These are phyloP conservation scores for Micromesistius poutassou DNA, from an alignment of 2,797 vertebrate species.

Conservation along the genomic window DNA sequence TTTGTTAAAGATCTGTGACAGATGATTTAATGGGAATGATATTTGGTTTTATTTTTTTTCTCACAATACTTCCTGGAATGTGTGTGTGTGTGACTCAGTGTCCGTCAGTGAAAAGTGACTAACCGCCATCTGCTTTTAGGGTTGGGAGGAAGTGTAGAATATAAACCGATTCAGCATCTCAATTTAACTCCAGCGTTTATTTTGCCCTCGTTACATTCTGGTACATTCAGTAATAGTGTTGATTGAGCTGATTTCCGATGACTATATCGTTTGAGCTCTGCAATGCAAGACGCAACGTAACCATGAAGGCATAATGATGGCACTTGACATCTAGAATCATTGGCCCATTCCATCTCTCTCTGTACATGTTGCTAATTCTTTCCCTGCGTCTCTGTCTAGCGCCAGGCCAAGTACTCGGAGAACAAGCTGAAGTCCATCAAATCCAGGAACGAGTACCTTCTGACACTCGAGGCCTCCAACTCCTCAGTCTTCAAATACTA, in stretches of 20 bases:
- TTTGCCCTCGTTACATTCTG: neutral
- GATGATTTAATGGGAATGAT: conserved; percentile 25
- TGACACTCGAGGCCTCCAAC: conserved; percentile 96
- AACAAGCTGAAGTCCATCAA: conserved; percentile 99
- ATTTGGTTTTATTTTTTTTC: conserved; percentile 20
- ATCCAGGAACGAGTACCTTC: conserved; percentile 95
- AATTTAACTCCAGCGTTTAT: conserved; percentile 31
- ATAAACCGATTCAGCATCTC: conserved; percentile 22
- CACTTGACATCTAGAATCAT: conserved; percentile 39
- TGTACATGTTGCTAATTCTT: conserved; percentile 19
- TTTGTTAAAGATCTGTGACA: conserved; percentile 47
- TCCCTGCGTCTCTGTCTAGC: conserved; percentile 71
- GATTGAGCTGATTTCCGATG: neutral
- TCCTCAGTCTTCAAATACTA: conserved; percentile 98
- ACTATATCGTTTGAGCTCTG: neutral
- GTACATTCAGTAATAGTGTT: neutral
- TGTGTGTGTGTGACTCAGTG: conserved; percentile 54
- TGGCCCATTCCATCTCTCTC: conserved; percentile 38
- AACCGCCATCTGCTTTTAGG: conserved; percentile 36
- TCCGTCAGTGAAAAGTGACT: conserved; percentile 54
- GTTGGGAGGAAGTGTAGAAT: conserved; percentile 39
- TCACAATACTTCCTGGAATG: conserved; percentile 47
- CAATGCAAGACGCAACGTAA: neutral
- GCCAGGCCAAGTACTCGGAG: conserved; percentile 97
- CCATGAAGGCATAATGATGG: neutral